Conservation (phyloP, 2,888 invertebrate genomes). For the Caenorhabditis becei region DNA sequence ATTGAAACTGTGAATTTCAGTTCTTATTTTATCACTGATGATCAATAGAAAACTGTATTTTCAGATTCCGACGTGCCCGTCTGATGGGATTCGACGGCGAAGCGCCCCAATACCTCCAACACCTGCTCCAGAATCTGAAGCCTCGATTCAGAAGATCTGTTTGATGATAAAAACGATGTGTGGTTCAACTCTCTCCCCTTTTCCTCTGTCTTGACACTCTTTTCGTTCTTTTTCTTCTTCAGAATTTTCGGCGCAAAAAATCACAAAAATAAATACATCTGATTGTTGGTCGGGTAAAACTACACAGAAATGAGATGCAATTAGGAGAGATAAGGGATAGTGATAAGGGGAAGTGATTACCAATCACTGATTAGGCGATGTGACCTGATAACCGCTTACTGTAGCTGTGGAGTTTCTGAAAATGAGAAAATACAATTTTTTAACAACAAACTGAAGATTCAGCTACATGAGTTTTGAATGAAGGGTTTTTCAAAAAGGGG, state of each 20-base stretch:
- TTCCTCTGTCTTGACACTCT: conserved; percentile 14
- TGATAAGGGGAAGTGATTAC: too few species aligned
- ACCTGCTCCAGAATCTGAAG: conserved; percentile 65
- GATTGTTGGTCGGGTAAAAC: conserved; percentile 55
- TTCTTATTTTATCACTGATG: too few species aligned
- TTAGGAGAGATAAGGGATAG: neutral
- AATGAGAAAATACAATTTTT: neutral
- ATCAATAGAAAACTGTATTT: too few species aligned
- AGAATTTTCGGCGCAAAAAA: conserved; percentile 23
- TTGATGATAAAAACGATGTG: neutral
- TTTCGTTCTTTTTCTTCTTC: conserved; percentile 5
- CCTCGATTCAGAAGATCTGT: conserved; percentile 65
- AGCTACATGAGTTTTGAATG: too few species aligned
- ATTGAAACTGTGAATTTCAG: neutral
- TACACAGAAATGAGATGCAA: neutral
- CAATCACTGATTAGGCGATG: conserved; percentile 28
- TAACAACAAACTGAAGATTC: too few species aligned
- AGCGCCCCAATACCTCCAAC: conserved; percentile 64
- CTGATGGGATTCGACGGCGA: conserved; percentile 63
- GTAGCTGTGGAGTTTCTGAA: conserved; percentile 55
- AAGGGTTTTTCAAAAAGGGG: too few species aligned
- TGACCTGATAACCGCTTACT: conserved; percentile 47
- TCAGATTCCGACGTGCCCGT: conserved; percentile 65
- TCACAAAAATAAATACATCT: conserved; percentile 56
- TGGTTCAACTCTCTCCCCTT: neutral